These are phyloP conservation scores for Oryzias melastigma DNA, from an alignment of 2,113 vertebrate species.

Conservation along the genomic window DNA sequence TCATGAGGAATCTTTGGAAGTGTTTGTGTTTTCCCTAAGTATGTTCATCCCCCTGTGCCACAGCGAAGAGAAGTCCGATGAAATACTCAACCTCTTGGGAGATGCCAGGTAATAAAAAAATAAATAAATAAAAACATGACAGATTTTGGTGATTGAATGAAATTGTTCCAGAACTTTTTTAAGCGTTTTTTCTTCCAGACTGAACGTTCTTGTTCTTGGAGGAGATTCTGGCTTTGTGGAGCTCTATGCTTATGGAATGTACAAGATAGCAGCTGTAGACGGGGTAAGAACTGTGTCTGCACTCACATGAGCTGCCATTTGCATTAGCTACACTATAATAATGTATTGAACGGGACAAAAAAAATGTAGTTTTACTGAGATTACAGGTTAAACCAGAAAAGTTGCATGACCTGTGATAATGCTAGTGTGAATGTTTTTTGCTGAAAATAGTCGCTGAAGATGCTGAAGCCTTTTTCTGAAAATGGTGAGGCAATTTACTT, in stretches of 20 bases:
- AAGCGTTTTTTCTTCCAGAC: conserved; percentile 67
- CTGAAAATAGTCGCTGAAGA: too few relatives aligned
- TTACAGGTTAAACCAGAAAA: too few relatives aligned
- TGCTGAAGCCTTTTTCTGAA: too few relatives aligned
- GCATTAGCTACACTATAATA: too few relatives aligned
- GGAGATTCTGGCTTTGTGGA: conserved; percentile 88
- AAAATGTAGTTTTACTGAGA: too few relatives aligned
- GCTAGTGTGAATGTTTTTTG: too few relatives aligned
- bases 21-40: background rate
- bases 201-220: conserved; percentile 94
- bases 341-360: too few relatives aligned
- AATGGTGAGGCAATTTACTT: too few relatives aligned
- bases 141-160: background rate
- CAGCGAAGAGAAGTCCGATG: conserved; percentile 98
- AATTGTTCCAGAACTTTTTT: background rate
- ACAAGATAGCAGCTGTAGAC: conserved; percentile 91
- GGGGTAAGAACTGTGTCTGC: conserved; percentile 72
- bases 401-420: too few relatives aligned
- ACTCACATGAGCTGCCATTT: too few relatives aligned
- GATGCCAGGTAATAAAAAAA: conserved; percentile 85
- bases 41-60: conserved; percentile 48
- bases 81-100: conserved; percentile 95
- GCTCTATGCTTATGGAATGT: conserved; percentile 97
- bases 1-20: background rate
- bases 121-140: background rate